A percentile compares a stretch with the other conserved stretches of the same genome.
Evolutionary conservation across 2,113 vertebrate species (phyloP).

Genomic region (Plectropomus leopardus): DNA sequence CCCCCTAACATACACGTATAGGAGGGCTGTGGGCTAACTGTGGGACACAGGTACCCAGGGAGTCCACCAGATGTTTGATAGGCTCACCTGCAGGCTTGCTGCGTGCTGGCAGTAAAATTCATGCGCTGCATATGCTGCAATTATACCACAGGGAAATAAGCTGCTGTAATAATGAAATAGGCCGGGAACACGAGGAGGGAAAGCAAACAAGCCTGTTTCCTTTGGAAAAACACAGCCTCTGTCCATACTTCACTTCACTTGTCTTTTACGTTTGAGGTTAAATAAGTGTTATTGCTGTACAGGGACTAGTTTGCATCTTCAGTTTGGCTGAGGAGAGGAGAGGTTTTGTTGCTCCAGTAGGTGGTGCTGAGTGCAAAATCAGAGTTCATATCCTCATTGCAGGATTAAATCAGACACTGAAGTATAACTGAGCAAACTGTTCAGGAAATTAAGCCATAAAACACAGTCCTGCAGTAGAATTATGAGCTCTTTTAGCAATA

Average conservation of each 20-base stretch:
- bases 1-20: conserved; percentile 70
- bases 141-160: conserved; percentile 81
- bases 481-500: conserved; percentile 37
- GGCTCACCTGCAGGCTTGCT: conserved; percentile 81
- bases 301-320: conserved; percentile 13
- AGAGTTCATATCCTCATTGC: conserved; percentile 25
- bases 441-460: conserved; percentile 74
- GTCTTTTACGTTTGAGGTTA: conserved; percentile 11
- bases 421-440: conserved; percentile 48
- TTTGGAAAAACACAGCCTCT: conserved; percentile 61
- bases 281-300: conserved; percentile 11
- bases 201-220: conserved; percentile 69
- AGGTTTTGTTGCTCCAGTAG: conserved; percentile 63
- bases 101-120: conserved; percentile 78
- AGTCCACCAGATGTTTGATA: conserved; percentile 81
- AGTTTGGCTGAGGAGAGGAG: not conserved
- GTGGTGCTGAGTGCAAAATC: conserved; percentile 71
- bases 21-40: conserved; percentile 61
- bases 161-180: conserved; percentile 76
- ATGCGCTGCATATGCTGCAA: conserved; percentile 78
- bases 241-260: conserved; percentile 24
- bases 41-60: conserved; percentile 79
- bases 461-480: conserved; percentile 53
- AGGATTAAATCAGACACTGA: conserved; percentile 29
- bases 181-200: conserved; percentile 66